phyloP scores from a whole-genome alignment of 1,140 invertebrate genomes.

The Hyles vespertilio region DNA sequence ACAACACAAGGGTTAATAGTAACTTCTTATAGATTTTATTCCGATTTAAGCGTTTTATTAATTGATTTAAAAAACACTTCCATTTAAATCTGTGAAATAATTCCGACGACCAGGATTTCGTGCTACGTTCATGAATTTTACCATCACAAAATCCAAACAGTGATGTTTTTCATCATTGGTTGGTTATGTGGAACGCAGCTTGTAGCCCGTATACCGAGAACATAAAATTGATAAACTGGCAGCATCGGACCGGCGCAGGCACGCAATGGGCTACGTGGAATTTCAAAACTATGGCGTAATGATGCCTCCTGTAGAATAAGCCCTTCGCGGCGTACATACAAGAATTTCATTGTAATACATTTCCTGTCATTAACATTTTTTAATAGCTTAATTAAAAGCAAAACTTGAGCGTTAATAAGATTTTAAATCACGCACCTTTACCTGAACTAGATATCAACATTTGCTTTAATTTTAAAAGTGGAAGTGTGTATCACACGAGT shows the following conservation, averaged over 20 bases:
- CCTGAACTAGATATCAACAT: neutral
- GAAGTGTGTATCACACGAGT: no score
- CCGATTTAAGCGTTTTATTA: neutral
- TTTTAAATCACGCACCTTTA: no score
- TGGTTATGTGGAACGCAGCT: constrained; percentile 9
- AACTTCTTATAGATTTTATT: neutral
- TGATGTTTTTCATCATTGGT: neutral
- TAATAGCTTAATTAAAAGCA: no score
- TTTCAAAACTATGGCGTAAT: constrained; percentile 15
- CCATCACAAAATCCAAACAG: neutral
- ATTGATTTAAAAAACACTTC: no score
- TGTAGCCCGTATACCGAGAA: constrained; percentile 15
- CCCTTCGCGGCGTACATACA: neutral
- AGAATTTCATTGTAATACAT: neutral
- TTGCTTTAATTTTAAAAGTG: neutral
- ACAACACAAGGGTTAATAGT: no score
- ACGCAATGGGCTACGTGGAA: constrained; percentile 15
- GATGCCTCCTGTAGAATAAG: constrained; percentile 9
- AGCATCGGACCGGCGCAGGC: constrained; percentile 14
- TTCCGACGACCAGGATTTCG: no score
- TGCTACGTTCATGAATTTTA: no score
- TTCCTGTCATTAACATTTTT: no score
- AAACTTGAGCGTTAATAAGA: no score
- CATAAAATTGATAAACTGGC: constrained; percentile 30
- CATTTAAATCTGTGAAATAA: no score